Evolutionary conservation across 2,797 vertebrate genomes (phyloP).

Genomic region (Gastrophryne carolinensis): DNA sequence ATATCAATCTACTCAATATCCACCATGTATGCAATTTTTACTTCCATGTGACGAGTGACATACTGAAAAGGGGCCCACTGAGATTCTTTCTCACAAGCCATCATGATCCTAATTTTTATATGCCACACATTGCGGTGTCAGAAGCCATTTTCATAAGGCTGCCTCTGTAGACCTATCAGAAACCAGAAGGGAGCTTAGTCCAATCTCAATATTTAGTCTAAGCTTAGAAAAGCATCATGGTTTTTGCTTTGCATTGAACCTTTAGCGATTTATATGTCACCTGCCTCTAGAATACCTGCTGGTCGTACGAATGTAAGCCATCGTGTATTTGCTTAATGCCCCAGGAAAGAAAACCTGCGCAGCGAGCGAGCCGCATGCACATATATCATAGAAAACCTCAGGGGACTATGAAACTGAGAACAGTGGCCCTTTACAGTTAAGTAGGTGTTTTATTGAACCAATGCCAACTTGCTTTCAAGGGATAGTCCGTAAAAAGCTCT

Average conservation of each 20-base stretch:
- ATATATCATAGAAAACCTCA: slow-evolving; percentile 84
- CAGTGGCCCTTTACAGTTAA: slow-evolving; percentile 88
- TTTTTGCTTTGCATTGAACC: not conserved
- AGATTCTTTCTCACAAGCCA: no score
- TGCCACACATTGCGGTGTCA: no score
- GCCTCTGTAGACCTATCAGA: not conserved
- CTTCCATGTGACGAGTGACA: no score
- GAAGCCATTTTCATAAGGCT: no score
- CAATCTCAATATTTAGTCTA: slow-evolving; percentile 21
- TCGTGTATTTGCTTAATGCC: slow-evolving; percentile 46
- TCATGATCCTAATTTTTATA: no score
- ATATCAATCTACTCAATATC: no score
- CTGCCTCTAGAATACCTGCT: not conserved
- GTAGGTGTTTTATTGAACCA: slow-evolving; percentile 95
- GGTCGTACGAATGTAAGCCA: slow-evolving; percentile 12
- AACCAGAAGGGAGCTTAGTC: not conserved
- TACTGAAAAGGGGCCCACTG: no score
- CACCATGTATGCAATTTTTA: no score
- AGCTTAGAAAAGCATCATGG: slow-evolving; percentile 2
- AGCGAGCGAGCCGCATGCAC: slow-evolving; percentile 71
- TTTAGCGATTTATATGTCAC: not conserved
- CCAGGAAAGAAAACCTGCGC: slow-evolving; percentile 55
- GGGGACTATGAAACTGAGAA: slow-evolving; percentile 87
- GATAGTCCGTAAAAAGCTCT: slow-evolving; percentile 66
- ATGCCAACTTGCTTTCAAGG: slow-evolving; percentile 71